Evolutionary conservation across 2,888 invertebrate species (phyloP).

Genomic region (Heliconius aoede): DNA sequence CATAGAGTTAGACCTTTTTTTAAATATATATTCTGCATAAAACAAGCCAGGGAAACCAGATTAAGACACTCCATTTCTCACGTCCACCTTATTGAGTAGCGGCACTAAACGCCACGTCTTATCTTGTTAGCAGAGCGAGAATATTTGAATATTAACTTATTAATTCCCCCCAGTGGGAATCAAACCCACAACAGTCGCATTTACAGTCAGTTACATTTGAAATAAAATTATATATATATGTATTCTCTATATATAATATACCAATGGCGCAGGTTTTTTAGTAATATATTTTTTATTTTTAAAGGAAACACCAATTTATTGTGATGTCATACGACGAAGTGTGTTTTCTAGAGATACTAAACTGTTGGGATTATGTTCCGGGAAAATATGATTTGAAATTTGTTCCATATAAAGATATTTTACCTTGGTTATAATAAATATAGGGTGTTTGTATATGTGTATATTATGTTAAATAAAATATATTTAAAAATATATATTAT

Average conservation of each 20-base stretch:
- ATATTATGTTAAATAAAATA: too few relatives aligned
- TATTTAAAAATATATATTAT: too few relatives aligned
- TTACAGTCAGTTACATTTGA: too few relatives aligned
- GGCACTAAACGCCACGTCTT: not conserved
- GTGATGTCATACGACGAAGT: not conserved
- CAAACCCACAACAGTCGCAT: too few relatives aligned
- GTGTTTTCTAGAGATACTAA: constrained; percentile 15
- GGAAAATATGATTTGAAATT: constrained; percentile 7
- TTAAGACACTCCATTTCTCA: not conserved
- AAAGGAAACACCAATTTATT: constrained; percentile 16
- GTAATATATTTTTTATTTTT: constrained; percentile 4
- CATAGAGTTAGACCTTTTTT: constrained; percentile 1
- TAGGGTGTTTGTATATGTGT: too few relatives aligned
- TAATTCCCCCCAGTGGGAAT: too few relatives aligned
- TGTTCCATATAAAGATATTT: not conserved
- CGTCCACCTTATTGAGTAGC: not conserved
- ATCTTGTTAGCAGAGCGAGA: too few relatives aligned
- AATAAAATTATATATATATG: too few relatives aligned
- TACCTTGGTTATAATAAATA: not conserved
- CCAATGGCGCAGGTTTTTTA: not conserved
- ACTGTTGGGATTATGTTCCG: not conserved
- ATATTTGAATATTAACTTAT: too few relatives aligned
- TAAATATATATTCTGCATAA: not conserved
- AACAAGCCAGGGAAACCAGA: not conserved
- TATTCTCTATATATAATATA: too few relatives aligned